Percentiles rank a stretch among this genome's conserved stretches.
Conservation (phyloP, 2,888 invertebrate genomes). For the Phaonia tiefii region DNA sequence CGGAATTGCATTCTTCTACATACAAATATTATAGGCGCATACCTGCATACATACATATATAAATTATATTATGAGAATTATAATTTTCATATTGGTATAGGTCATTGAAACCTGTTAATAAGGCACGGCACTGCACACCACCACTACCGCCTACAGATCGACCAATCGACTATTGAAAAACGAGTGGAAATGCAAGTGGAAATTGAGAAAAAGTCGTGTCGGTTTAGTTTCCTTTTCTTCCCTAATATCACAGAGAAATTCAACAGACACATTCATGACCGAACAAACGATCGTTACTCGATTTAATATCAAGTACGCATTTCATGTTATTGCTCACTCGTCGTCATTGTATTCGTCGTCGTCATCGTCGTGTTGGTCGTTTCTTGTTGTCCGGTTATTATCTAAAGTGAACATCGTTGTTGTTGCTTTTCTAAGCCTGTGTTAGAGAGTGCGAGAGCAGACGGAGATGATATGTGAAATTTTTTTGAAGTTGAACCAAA, state of each 20-base stretch:
- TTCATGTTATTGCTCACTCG: not conserved
- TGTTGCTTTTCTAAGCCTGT: too few species aligned
- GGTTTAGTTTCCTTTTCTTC: not conserved
- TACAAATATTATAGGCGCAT: too few species aligned
- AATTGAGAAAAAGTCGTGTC: slow-evolving; percentile 14
- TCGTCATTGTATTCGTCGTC: not conserved
- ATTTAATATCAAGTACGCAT: not conserved
- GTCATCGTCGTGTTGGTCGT: not conserved
- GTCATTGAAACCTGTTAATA: slow-evolving; percentile 39
- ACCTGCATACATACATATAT: too few species aligned
- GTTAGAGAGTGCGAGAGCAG: not conserved
- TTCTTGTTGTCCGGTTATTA: not conserved
- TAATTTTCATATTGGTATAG: slow-evolving; percentile 33
- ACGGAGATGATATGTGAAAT: not conserved
- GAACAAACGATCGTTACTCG: not conserved
- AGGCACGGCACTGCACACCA: not conserved
- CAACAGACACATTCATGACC: too few species aligned
- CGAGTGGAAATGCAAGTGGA: not conserved
- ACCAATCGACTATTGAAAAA: not conserved
- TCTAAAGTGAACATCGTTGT: not conserved
- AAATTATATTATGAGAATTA: not conserved
- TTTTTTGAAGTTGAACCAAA: too few species aligned
- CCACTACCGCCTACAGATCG: not conserved
- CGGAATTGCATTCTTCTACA: too few species aligned
- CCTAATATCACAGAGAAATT: too few species aligned